Evolutionary conservation across 2,113 vertebrate genomes (phyloP).

Genomic region (Pseudopodoces humilis): DNA sequence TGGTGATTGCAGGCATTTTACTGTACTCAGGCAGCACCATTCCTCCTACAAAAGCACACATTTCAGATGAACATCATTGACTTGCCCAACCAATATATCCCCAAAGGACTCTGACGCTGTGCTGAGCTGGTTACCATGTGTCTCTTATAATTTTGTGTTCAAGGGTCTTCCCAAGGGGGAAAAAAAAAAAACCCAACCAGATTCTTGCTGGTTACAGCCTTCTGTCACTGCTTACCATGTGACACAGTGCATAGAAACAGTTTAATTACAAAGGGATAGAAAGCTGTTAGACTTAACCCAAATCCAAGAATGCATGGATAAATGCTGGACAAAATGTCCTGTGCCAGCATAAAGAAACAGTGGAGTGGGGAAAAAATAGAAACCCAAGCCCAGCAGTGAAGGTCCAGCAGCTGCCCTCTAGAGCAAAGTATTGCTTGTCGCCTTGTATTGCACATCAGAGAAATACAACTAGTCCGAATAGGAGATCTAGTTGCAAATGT

Average conservation of each 20-base stretch:
- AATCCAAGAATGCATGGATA: background rate
- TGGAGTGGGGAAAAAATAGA: background rate
- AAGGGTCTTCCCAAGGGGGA: background rate
- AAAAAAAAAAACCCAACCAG: background rate
- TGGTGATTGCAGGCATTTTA: background rate
- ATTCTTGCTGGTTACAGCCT: constrained; percentile 9
- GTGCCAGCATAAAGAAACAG: background rate
- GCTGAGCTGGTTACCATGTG: background rate
- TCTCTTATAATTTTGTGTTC: background rate
- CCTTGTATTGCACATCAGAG: background rate
- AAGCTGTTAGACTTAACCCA: background rate
- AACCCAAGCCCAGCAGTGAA: background rate
- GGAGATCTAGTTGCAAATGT: background rate
- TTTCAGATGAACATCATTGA: background rate
- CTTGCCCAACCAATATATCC: background rate
- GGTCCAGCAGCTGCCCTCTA: background rate
- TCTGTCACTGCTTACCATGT: background rate
- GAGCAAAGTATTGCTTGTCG: background rate
- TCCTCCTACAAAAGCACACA: background rate
- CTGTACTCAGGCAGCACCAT: background rate
- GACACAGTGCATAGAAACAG: background rate
- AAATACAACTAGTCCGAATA: background rate
- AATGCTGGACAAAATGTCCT: background rate
- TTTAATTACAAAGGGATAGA: background rate
- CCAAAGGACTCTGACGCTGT: background rate